These are phyloP conservation scores for Gephyroberyx darwinii DNA, from an alignment of 2,797 vertebrate genomes.

Conservation along the genomic window DNA sequence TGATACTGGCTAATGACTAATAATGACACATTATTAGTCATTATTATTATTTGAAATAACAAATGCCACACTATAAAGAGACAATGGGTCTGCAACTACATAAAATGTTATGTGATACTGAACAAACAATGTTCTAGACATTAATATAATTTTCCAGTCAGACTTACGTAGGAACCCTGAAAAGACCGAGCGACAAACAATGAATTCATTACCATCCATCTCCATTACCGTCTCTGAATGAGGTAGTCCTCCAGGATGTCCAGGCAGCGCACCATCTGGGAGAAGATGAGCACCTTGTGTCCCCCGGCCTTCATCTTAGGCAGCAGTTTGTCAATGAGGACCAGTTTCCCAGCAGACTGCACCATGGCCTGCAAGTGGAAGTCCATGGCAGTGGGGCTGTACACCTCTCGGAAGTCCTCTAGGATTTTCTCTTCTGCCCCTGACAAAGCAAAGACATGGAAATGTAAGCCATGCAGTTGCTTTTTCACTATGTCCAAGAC, in stretches of 20 bases:
- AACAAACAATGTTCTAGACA: neutral
- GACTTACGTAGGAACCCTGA: neutral
- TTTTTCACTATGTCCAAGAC: neutral
- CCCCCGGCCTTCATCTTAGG: slow-evolving; percentile 99
- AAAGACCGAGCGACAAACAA: neutral
- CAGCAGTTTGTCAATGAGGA: slow-evolving; percentile 98
- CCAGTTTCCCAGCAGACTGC: slow-evolving; percentile 97
- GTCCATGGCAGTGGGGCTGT: slow-evolving; percentile 88
- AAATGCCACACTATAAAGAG: neutral
- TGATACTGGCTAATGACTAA: neutral
- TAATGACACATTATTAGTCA: neutral
- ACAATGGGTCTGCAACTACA: neutral
- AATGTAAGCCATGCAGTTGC: neutral
- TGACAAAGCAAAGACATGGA: slow-evolving; percentile 60
- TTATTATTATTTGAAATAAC: neutral
- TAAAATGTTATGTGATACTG: neutral
- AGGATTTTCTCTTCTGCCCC: slow-evolving; percentile 99
- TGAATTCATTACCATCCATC: neutral
- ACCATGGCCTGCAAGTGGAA: slow-evolving; percentile 99
- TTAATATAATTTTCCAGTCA: neutral
- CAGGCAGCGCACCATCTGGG: slow-evolving; percentile 99
- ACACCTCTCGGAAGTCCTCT: slow-evolving; percentile 95
- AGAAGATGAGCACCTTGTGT: slow-evolving; percentile 99
- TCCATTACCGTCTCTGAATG: slow-evolving; percentile 93
- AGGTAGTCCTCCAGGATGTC: slow-evolving; percentile 99